phyloP scores from a whole-genome alignment of 2,888 invertebrate genomes.

The Eupithecia subumbrata region DNA sequence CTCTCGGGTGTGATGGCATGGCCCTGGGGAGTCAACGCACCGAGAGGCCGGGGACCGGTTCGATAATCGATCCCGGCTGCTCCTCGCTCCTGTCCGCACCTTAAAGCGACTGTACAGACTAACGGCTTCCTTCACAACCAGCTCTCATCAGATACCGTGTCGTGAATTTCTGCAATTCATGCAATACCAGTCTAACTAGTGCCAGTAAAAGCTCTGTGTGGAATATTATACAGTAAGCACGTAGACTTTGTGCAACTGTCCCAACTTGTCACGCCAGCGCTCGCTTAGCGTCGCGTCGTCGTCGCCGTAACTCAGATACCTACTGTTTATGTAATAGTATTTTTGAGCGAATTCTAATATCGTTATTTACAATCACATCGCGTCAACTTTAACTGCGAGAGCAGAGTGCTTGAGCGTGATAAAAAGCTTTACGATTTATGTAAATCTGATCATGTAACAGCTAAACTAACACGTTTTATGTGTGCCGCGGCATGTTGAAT shows the following conservation, averaged over 20 bases:
- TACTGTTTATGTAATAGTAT: slow-evolving; percentile 25
- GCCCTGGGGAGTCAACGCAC: slow-evolving; percentile 79
- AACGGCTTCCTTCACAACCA: slow-evolving; percentile 73
- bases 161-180: slow-evolving; percentile 42
- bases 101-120: slow-evolving; percentile 57
- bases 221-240: background rate
- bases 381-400: slow-evolving; percentile 20
- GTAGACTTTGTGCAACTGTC: slow-evolving; percentile 6
- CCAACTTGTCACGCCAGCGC: slow-evolving; percentile 7
- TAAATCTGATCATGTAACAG: slow-evolving; percentile 32
- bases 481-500: slow-evolving; percentile 17
- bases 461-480: slow-evolving; percentile 27
- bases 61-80: slow-evolving; percentile 79
- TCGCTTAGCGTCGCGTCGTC: background rate
- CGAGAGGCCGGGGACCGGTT: slow-evolving; percentile 76
- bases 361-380: slow-evolving; percentile 29
- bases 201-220: slow-evolving; percentile 3
- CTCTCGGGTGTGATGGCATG: slow-evolving; percentile 47
- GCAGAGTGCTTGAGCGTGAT: slow-evolving; percentile 13
- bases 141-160: slow-evolving; percentile 55
- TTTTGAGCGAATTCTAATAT: slow-evolving; percentile 24
- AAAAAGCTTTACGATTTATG: slow-evolving; percentile 30
- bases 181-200: slow-evolving; percentile 28
- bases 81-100: slow-evolving; percentile 77
- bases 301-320: background rate